Evolutionary conservation across 2,797 vertebrate species (phyloP), one percentile per base, ranked within the genome.

Genomic region (Eulemur albifrons): DNA sequence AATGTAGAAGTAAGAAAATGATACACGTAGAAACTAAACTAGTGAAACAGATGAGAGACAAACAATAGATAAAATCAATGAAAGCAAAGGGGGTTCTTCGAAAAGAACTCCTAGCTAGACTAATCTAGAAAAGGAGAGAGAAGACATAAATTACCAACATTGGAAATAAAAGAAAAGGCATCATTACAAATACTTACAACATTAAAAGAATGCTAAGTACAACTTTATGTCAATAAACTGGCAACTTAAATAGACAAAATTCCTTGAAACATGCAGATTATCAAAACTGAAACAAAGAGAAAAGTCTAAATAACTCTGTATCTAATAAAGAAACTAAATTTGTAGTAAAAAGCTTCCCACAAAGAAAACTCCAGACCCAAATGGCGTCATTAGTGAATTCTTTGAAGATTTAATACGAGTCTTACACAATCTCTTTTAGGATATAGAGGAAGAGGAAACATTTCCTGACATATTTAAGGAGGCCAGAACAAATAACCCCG

Each of bases 191-290:
- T 40, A 59, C 45, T 89, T 79, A 50, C 67, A 88, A 88, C 27
- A 88, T 79, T 82, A 67, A 43, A 87, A 75, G 32, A n/a, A 88
- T 4, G 93, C 7, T 76, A 90, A 90, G 9, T 18, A 40, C 14
- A 83, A 79, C 35, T 73, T 83, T 52, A 70, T 70, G 67, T 45
- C 50, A 88, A 69, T 93, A 93, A 83, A 79, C 72, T 65, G 69
- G 86, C 38, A 86, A 80, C 25, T 87, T 82, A 94, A 91, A 80
- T 14, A 92, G 12, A 88, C 38, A 63, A 84, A 95, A 93, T 59
- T 48, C 32, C 38, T 50, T 87, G 63, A 79, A 93, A 75, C 15
- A 69, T 13, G 21, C 40, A 90, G 14, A 88, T 90, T 75, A 93
- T 48, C 89, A 92, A 48, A 92, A 86, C 25, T 14, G n/a, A 90